Evolutionary conservation across 2,888 invertebrate genomes (phyloP), one percentile per base, ranked within the genome.

Genomic region (Eristalinus aeneus): DNA sequence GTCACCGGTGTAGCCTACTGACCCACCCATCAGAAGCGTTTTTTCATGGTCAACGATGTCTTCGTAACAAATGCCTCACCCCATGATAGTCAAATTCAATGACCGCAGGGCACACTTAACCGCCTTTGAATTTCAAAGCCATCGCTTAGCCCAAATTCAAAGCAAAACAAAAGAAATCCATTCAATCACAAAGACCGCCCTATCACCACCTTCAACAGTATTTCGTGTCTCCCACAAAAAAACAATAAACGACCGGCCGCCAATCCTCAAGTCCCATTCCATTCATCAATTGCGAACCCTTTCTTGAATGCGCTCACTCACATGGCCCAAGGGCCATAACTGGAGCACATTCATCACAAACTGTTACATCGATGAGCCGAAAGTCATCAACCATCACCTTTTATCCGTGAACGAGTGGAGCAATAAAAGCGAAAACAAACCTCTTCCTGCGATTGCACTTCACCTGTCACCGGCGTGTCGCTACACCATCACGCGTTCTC

Each of bases 361-460:
- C 58, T 9, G 20, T 60, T 60, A 20, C 53, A 39, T 60, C 58
- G 53, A 53, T 67, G 56, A 58, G 58, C 20, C n/a, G n/a, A n/a
- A n/a, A n/a, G n/a, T n/a, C 46, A 61, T 68, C 27, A 36, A n/a
- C 27, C 27, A 27, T 27, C 27, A 27, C 27, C 27, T 27, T 27
- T 27, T 3, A 5, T 2, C 46, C 46, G 46, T n/a, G 46, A 32
- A 31, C n/a, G 20, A 23, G 63, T 76, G 68, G n/a, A 36, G 54
- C 68, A 69, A 69, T 69, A 64, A 68, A 73, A 58, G 23, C 22
- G 27, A 53, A 67, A 78, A 73, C 68, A 72, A 77, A 68, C 68
- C 72, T 77, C 72, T 46, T 39, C 53, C 58, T 68, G 32, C 58
- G 69, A 83, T 69, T 68, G 78, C 68, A 78, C 67, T 73, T 74